Evolutionary conservation across 2,797 vertebrate species (phyloP).

Genomic region (Manis pentadactyla): DNA sequence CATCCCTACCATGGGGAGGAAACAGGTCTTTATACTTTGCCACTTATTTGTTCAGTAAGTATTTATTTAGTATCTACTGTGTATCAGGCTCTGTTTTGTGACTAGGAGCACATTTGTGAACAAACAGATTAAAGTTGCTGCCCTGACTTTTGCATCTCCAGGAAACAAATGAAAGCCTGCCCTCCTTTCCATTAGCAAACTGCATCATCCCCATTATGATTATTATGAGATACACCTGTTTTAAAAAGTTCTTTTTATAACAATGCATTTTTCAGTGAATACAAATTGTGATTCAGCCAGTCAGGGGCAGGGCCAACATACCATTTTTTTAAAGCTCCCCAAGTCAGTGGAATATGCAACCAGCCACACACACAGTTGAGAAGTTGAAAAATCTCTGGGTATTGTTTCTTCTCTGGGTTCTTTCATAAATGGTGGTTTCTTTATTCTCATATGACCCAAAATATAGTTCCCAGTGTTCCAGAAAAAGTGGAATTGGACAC

Average conservation of each 20-base stretch:
- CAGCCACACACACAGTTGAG: no score
- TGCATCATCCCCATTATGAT: not conserved
- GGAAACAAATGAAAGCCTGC: not conserved
- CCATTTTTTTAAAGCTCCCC: not conserved
- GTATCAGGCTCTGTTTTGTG: not conserved
- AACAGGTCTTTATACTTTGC: not conserved
- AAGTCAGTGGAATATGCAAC: not conserved
- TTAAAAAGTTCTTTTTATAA: not conserved
- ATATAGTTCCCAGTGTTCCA: not conserved
- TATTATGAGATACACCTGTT: not conserved
- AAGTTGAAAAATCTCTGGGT: not conserved
- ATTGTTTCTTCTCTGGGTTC: not conserved
- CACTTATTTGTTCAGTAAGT: not conserved
- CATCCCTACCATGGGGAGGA: accelerated
- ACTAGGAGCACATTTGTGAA: not conserved
- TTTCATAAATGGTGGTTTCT: not conserved
- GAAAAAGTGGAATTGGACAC: not conserved
- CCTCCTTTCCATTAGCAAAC: not conserved
- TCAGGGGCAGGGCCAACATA: not conserved
- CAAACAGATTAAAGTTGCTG: not conserved
- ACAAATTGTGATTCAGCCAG: not conserved
- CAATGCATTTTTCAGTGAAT: not conserved
- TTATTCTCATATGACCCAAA: not conserved
- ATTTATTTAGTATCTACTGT: not conserved
- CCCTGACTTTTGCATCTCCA: not conserved